Base-by-base conservation (phyloP, 2,888 invertebrate genomes). In the Autographa gamma region DNA sequence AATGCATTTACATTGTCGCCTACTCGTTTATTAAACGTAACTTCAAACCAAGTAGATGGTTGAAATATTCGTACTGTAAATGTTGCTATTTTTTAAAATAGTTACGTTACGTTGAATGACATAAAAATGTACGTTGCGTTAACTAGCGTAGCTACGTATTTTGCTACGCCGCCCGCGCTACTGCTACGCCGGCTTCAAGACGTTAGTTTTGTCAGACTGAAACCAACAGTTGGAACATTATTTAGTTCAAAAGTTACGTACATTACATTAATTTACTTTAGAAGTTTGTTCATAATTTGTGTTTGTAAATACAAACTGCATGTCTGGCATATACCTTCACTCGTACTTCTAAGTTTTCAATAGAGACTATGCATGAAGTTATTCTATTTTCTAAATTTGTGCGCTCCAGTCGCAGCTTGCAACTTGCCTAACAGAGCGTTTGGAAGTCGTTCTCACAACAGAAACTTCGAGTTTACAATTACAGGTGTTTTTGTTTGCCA, bases 401-500 rank as follows among this genome's bases (percentile, higher is more conserved):
- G 60, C 18, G 14, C 32, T 64, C 41, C 48, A 48, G 60, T 71
- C 69, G 52, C 38, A 61, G 16, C 62, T n/a, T 56, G 72, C 43
- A 56, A 54, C 71, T 73, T n/a, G 54, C 73, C 60, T 62, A 61
- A 70, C 41, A 58, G 31, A 13, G 34, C 61, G 70, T 78, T 64
- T 54, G 67, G 69, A 73, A 75, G 77, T 77, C 76, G 58, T 66
- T 74, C 58, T 63, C 25, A 59, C 54, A 56, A 56, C 54, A 68
- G 64, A 59, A 76, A 76, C 71, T 73, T 48, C 73, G 71, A 84
- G 79, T 83, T 85, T 85, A 86, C 82, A 87, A 86, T 88, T 87
- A 88, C 88, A 85, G 83, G 83, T 88, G 85, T 83, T 88, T 85
- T 85, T 86, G 86, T 87, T 87, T 74, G 78, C 64, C 75, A 84